Conservation (phyloP, 1,140 invertebrate genomes). For the Cyphomyrmex costatus region DNA sequence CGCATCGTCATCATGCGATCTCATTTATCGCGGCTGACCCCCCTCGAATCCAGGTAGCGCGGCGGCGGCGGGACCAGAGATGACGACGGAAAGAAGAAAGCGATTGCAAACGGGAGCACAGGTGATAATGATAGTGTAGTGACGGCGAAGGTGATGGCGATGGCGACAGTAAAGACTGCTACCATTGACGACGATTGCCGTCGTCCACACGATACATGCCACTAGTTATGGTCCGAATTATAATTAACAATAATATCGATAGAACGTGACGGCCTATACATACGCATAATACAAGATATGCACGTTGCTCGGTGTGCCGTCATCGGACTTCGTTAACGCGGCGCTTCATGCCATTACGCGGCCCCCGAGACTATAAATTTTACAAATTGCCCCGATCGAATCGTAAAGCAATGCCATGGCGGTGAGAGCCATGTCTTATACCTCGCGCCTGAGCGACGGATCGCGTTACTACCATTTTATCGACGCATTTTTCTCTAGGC, state of each 20-base stretch:
- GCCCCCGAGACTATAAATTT: constrained; percentile 74
- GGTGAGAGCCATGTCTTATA: constrained; percentile 45
- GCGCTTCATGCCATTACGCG: constrained; percentile 36
- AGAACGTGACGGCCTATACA: constrained; percentile 8
- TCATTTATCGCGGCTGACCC: constrained; percentile 70
- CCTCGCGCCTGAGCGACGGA: constrained; percentile 5
- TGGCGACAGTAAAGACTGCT: neutral
- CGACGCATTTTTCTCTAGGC: constrained; percentile 42
- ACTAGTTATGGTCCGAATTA: constrained; percentile 50
- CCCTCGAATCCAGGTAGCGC: constrained; percentile 28
- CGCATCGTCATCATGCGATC: constrained; percentile 74
- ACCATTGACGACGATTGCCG: neutral
- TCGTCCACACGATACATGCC: neutral
- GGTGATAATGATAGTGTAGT: constrained; percentile 41
- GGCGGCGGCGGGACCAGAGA: neutral
- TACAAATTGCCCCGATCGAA: constrained; percentile 75
- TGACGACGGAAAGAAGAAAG: constrained; percentile 26
- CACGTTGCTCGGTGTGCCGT: constrained; percentile 53
- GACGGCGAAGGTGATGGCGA: constrained; percentile 5
- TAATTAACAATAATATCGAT: constrained; percentile 67
- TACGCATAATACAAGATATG: neutral
- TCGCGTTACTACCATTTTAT: constrained; percentile 22
- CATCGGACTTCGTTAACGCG: constrained; percentile 73
- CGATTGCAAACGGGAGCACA: constrained; percentile 55
- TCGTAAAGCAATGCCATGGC: constrained; percentile 65